A percentile compares a stretch with the other conserved stretches of the same genome.
These are phyloP conservation scores for Syrrhaptes paradoxus DNA, from an alignment of 2,113 vertebrate species.

Conservation along the genomic window DNA sequence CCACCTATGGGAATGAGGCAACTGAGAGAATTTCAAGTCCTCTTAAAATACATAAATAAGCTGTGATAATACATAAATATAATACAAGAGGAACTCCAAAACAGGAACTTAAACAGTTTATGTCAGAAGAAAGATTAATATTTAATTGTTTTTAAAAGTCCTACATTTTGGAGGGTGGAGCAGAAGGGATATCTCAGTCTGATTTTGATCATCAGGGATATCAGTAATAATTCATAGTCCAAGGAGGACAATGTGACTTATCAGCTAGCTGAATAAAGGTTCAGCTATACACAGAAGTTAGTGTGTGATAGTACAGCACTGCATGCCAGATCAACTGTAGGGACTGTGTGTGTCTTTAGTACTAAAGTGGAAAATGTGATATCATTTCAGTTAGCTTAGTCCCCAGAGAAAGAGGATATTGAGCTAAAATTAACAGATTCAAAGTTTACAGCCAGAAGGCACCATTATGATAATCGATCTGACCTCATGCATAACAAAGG, in stretches of 20 bases:
- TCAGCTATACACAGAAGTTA: not conserved
- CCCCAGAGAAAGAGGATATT: conserved; percentile 57
- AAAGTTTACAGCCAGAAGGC: conserved; percentile 48
- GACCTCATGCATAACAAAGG: conserved; percentile 49
- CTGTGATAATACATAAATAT: not conserved
- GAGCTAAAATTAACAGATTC: conserved; percentile 68
- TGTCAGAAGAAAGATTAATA: not conserved
- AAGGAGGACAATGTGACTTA: not conserved
- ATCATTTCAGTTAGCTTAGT: conserved; percentile 32
- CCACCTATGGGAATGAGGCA: not conserved
- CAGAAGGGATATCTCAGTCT: not conserved
- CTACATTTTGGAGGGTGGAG: not conserved
- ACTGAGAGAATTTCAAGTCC: not conserved
- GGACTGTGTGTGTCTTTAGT: not conserved
- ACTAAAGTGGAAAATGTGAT: conserved; percentile 59
- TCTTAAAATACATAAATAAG: not conserved
- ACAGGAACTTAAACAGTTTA: not conserved
- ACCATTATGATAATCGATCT: conserved; percentile 62
- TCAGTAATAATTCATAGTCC: not conserved
- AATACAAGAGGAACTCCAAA: not conserved
- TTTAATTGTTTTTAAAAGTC: not conserved
- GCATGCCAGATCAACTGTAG: not conserved
- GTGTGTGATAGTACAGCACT: not conserved
- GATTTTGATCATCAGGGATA: not conserved
- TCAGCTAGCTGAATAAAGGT: not conserved